Evolutionary conservation across 2,113 vertebrate genomes (phyloP).

Genomic region (Lophura nycthemera): DNA sequence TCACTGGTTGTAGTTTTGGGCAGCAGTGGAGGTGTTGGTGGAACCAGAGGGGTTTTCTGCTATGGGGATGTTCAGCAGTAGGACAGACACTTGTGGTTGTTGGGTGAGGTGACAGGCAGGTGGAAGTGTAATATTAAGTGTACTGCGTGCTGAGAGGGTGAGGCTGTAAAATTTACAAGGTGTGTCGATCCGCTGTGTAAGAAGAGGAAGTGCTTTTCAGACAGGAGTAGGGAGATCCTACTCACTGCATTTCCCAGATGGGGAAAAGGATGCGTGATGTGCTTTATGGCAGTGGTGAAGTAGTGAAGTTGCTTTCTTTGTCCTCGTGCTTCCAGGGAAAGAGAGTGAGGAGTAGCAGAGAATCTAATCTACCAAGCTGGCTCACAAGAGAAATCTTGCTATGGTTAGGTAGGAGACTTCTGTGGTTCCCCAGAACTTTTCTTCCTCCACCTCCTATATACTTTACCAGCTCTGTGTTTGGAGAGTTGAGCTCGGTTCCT

Average conservation of each 20-base stretch:
- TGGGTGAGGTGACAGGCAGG: neutral
- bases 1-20: neutral
- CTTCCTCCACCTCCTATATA: neutral
- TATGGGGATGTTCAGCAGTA: neutral
- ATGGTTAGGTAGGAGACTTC: neutral
- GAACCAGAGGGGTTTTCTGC: neutral
- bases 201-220: neutral
- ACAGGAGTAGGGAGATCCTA: neutral
- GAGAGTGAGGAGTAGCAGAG: neutral
- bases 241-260: neutral
- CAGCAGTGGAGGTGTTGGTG: neutral
- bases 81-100: neutral
- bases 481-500: neutral
- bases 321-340: neutral
- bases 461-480: neutral
- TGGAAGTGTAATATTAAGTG: neutral
- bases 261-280: neutral
- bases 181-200: rapidly evolving
- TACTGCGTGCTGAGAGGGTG: neutral
- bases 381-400: neutral
- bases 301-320: neutral
- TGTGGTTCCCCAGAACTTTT: rapidly evolving
- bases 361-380: neutral
- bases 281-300: neutral
- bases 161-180: neutral